Evolutionary conservation across 2,888 invertebrate species (phyloP), one percentile per base, ranked within the genome.

Genomic region (Sericinus montela): DNA sequence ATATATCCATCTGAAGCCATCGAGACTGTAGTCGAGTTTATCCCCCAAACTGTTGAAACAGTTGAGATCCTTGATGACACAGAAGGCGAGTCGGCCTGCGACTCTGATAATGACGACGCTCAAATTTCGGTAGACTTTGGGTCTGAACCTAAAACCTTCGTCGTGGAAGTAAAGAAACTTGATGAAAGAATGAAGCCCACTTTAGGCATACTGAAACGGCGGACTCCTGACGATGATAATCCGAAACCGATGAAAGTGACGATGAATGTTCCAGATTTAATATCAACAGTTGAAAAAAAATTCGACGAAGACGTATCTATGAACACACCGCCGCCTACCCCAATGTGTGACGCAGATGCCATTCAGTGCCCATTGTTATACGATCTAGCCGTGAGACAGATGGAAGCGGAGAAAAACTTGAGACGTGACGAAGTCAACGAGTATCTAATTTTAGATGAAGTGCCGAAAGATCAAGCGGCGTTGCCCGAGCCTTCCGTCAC

Each of bases 11-110:
- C 88, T 0, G 90, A 89, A 50, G 78, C 87, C n/a, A 65, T 87
- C 38, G 91, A 91, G 62, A 84, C 89, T 30, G 88, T 87, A 1
- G 84, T 89, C 43, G 88, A 89, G 13, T 89, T 91, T 59, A 79
- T 89, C 25, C 91, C 91, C 29, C 90, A 87, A 54, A 84, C 75
- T 51, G 91, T 89, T 2, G 91, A 91, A 58, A 85, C 84, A 0
- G 91, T 91, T 1, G 82, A 90, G 59, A 88, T 91, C 40, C 72
- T 90, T 11, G 91, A 91, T 55, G 84, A 90, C 37, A 88, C 90
- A 0, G 90, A 89, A 54, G 82, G 83, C 52, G 80, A 78, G 41
- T 69, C 73, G 8, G 59, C 63, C 16, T 77, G 69, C 0, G 89
- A 86, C 37, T 75, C 80, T 0, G 48, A 25, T 47, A 47, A 15